These are phyloP conservation scores for Ciona savignyi DNA, from an alignment of 23 tunicate genomes.

Conservation along the genomic window DNA sequence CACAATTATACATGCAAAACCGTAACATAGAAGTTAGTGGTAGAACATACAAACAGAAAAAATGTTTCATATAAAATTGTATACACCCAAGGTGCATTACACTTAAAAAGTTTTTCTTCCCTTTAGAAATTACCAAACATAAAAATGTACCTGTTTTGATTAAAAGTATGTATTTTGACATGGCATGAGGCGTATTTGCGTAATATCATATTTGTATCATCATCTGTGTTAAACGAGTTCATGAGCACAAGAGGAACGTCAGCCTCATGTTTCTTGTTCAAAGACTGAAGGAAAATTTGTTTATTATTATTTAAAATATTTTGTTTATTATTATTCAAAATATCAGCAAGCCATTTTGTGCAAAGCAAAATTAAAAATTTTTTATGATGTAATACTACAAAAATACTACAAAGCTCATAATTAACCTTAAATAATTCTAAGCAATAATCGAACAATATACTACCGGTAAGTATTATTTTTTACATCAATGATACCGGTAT, in stretches of 20 bases:
- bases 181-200: slow-evolving; percentile 88
- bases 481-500: too few species aligned
- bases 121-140: neutral
- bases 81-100: too few species aligned
- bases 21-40: too few species aligned
- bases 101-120: too few species aligned
- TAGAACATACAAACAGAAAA: too few species aligned
- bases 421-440: neutral
- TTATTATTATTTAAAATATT: neutral
- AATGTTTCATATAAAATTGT: too few species aligned
- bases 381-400: neutral
- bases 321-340: too few species aligned
- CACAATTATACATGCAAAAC: too few species aligned
- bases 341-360: too few species aligned
- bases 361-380: neutral
- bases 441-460: too few species aligned
- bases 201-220: slow-evolving; percentile 85
- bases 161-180: slow-evolving; percentile 82
- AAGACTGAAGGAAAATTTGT: slow-evolving; percentile 13
- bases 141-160: slow-evolving; percentile 64
- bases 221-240: slow-evolving; percentile 98
- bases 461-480: too few species aligned
- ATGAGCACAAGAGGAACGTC: slow-evolving; percentile 91
- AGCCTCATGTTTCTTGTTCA: slow-evolving; percentile 72
- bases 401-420: neutral